Evolutionary conservation across 2,888 invertebrate genomes (phyloP), one percentile per base, ranked within the genome.

Genomic region (Campaea margaritaria): DNA sequence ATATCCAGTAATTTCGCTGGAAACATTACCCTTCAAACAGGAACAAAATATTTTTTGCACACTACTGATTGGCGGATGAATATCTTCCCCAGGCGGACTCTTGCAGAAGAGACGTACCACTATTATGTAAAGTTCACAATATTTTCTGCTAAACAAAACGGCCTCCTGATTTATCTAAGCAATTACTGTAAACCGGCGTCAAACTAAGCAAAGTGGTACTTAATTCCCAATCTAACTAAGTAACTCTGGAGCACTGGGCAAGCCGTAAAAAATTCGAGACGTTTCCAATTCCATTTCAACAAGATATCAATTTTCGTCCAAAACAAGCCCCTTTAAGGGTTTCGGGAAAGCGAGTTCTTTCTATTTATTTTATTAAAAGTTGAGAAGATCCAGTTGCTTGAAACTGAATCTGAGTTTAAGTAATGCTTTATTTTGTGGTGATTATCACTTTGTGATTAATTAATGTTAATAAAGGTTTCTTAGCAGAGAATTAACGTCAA

Each of bases 191-290:
- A 36, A 16, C 13, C 38, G 21, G 34, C 47, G 5, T 38, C 47
- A 55, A 56, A 61, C 55, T 46, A 39, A 55, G 51, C 42, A 36
- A 54, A 61, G 60, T 61, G 60, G 47, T 56, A 21, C 47, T 56
- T 61, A 61, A 56, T 56, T 61, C 52, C 36, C 60, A 61, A 61
- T 61, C 51, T 56, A 47, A 55, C 43, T 55, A 61, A 61, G 60
- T 61, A 55, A 43, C 51, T 61, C 43, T 36, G 46, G 36, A 43
- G 48, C 39, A 34, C 54, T 36, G 59, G 34, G 46, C 46, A 61
- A 60, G 55, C 60, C 60, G 38, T 61, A 61, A 66, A 65, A 65
- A 66, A 60, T 62, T 57, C 56, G 53, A 57, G 64, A 64, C 49
- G 60, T 63, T 55, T 50, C 49, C 62, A 59, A 66, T 64, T 64